Evolutionary conservation across 2,113 vertebrate species (phyloP).

Genomic region (Amazona vittata): DNA sequence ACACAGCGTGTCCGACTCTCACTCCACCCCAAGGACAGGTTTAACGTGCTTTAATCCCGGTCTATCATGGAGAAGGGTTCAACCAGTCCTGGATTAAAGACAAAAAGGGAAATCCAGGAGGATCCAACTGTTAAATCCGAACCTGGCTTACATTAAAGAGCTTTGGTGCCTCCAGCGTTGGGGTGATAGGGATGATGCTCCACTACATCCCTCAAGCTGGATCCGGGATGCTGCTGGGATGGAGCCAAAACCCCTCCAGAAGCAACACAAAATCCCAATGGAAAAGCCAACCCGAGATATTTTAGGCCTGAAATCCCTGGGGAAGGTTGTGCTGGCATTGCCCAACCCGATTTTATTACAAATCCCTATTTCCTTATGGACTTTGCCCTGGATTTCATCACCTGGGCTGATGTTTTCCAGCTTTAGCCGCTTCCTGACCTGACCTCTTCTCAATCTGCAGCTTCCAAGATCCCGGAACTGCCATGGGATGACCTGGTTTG

Average conservation of each 20-base stretch:
- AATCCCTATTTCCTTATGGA: not conserved
- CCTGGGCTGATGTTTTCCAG: not conserved
- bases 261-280: accelerated
- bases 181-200: not conserved
- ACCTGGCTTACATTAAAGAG: not conserved
- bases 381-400: not conserved
- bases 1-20: accelerated
- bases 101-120: not conserved
- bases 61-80: not conserved
- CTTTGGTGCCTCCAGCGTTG: accelerated
- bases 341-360: not conserved
- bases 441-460: accelerated
- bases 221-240: not conserved
- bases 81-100: not conserved
- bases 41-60: not conserved
- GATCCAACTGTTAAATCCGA: not conserved
- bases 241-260: accelerated
- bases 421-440: not conserved
- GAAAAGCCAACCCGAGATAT: accelerated
- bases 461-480: not conserved
- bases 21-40: not conserved
- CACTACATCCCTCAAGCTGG: accelerated
- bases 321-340: accelerated
- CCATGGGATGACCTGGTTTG: accelerated
- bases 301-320: accelerated